Percentiles rank a stretch among this genome's conserved stretches.
Evolutionary conservation across 2,888 invertebrate species (phyloP).

Genomic region (Heliconius cydno): DNA sequence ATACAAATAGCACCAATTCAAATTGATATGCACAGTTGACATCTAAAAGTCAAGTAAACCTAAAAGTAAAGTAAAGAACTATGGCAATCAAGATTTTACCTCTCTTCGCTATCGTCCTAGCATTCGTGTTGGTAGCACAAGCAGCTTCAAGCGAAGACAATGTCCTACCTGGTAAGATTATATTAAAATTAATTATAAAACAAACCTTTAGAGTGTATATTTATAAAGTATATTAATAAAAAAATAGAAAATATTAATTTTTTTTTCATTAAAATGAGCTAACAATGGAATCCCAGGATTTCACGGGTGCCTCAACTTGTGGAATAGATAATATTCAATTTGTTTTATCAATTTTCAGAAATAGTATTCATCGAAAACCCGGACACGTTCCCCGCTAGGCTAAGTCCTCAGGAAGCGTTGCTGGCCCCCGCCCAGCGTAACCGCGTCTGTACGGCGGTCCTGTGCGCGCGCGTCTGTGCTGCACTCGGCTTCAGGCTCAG

Average conservation of each 20-base stretch:
- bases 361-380: conserved; percentile 15
- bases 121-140: conserved; percentile 9
- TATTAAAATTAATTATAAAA: background rate
- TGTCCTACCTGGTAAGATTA: background rate
- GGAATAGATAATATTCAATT: background rate
- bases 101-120: background rate
- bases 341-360: background rate
- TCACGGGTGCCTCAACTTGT: too few species aligned
- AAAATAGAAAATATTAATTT: too few species aligned
- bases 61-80: background rate
- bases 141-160: conserved; percentile 1
- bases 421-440: background rate
- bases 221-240: too few species aligned
- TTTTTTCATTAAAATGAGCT: too few species aligned
- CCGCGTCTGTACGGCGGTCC: conserved; percentile 4
- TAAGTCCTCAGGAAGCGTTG: conserved; percentile 13
- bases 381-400: conserved; percentile 9
- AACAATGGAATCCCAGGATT: too few species aligned
- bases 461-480: conserved; percentile 21
- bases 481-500: conserved; percentile 30
- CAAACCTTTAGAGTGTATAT: background rate
- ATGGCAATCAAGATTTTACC: conserved; percentile 7
- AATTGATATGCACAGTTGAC: background rate
- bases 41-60: background rate
- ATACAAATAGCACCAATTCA: background rate